phyloP scores from a whole-genome alignment of 2,797 vertebrate species.

The Harpagifer antarcticus region DNA sequence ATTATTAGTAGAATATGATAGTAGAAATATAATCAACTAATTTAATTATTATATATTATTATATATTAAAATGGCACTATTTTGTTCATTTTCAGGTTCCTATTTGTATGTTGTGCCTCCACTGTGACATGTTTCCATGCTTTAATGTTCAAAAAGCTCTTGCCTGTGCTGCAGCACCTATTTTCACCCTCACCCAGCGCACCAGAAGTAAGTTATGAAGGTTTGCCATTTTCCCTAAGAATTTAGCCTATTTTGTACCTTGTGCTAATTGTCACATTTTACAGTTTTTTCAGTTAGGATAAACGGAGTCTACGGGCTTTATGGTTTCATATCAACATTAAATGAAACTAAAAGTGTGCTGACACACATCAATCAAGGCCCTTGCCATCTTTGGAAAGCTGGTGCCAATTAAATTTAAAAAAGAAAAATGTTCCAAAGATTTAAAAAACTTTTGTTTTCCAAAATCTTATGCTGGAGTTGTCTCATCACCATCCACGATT shows the following conservation, averaged over 20 bases:
- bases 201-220: neutral
- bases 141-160: too few species aligned
- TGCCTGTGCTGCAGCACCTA: too few species aligned
- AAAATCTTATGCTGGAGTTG: neutral
- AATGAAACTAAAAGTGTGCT: neutral
- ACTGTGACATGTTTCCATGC: too few species aligned
- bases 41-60: too few species aligned
- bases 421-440: slow-evolving; percentile 24
- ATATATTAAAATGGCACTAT: too few species aligned
- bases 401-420: slow-evolving; percentile 42
- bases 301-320: neutral
- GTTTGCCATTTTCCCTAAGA: neutral
- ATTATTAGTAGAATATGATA: too few species aligned
- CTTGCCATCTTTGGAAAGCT: slow-evolving; percentile 14
- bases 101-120: too few species aligned
- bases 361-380: slow-evolving; percentile 25
- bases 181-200: neutral
- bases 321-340: neutral
- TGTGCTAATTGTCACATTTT: neutral
- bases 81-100: too few species aligned
- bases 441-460: slow-evolving; percentile 24
- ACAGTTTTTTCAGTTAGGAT: neutral
- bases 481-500: slow-evolving; percentile 17
- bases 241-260: neutral
- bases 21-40: too few species aligned